phyloP scores from a whole-genome alignment of 2,888 invertebrate species.

The Pasiphila rectangulata region DNA sequence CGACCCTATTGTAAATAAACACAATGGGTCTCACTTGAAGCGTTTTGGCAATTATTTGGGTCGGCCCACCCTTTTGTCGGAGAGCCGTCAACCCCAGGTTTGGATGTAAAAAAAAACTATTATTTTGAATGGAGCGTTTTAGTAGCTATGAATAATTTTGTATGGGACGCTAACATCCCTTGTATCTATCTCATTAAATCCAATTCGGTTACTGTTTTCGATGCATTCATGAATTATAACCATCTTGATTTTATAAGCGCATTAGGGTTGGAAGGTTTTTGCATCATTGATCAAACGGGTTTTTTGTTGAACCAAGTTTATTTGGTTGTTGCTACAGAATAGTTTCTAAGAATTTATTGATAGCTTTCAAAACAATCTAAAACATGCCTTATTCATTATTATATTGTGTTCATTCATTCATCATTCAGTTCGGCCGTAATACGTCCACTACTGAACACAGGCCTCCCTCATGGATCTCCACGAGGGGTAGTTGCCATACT shows the following conservation, averaged over 20 bases:
- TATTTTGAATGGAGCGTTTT: slow-evolving; percentile 74
- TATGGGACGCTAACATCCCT: slow-evolving; percentile 73
- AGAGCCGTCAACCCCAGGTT: slow-evolving; percentile 71
- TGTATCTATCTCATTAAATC: slow-evolving; percentile 78
- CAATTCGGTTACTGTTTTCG: slow-evolving; percentile 72
- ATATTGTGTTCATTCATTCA: no score
- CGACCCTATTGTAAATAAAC: slow-evolving; percentile 75
- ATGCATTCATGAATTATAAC: slow-evolving; percentile 45
- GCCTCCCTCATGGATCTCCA: no score
- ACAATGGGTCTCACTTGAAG: slow-evolving; percentile 78
- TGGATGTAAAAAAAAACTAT: slow-evolving; percentile 60
- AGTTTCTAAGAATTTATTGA: no score
- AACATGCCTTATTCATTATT: no score
- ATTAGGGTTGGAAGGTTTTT: slow-evolving; percentile 16
- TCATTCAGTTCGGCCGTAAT: no score
- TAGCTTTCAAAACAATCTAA: no score
- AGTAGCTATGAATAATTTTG: slow-evolving; percentile 80
- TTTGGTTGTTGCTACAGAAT: slow-evolving; percentile 7
- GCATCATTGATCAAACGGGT: slow-evolving; percentile 15
- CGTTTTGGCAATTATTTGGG: slow-evolving; percentile 80
- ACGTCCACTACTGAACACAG: no score
- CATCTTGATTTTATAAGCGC: slow-evolving; percentile 34
- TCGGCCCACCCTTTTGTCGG: slow-evolving; percentile 80
- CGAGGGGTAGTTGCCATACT: no score
- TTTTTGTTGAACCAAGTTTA: slow-evolving; percentile 11